Conservation (phyloP, 2,888 invertebrate species). For the Drosophila lutescens region DNA sequence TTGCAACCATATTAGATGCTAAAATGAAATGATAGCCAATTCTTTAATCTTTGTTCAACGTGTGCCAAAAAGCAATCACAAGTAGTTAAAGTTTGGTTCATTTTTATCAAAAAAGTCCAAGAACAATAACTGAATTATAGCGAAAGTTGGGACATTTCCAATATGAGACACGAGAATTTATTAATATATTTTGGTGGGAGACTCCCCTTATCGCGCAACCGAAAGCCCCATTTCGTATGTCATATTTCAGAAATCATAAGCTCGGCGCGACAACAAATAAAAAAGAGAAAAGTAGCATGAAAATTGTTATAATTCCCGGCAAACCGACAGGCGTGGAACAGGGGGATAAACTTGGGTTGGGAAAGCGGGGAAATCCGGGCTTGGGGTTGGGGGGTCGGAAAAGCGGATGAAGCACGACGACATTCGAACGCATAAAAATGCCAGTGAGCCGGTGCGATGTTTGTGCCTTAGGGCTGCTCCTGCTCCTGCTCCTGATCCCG, state of each 20-base stretch:
- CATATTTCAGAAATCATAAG: slow-evolving; percentile 83
- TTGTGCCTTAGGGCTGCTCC: slow-evolving; percentile 72
- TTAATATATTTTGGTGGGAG: slow-evolving; percentile 71
- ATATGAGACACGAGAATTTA: slow-evolving; percentile 62
- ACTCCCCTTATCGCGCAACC: slow-evolving; percentile 38
- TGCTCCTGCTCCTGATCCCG: slow-evolving; percentile 11
- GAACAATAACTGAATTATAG: slow-evolving; percentile 31
- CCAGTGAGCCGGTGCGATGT: slow-evolving; percentile 69
- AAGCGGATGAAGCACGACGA: slow-evolving; percentile 71
- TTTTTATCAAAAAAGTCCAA: background rate
- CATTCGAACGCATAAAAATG: slow-evolving; percentile 78
- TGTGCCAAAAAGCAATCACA: slow-evolving; percentile 9
- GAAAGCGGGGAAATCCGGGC: slow-evolving; percentile 1
- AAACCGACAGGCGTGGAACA: slow-evolving; percentile 56
- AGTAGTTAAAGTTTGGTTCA: background rate
- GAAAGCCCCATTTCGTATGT: slow-evolving; percentile 48
- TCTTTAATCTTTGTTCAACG: background rate
- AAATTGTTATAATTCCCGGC: slow-evolving; percentile 81
- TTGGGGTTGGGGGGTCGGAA: slow-evolving; percentile 2
- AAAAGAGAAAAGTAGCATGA: slow-evolving; percentile 75
- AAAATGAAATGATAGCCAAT: background rate
- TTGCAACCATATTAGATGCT: background rate
- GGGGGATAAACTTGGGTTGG: slow-evolving; percentile 15
- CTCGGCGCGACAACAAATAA: slow-evolving; percentile 78
- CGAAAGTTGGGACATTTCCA: slow-evolving; percentile 66